Percentiles rank a stretch among this genome's conserved stretches.
Conservation (phyloP, 37 sponge, comb jelly and placozoan genomes). For the Sycon ciliatum region DNA sequence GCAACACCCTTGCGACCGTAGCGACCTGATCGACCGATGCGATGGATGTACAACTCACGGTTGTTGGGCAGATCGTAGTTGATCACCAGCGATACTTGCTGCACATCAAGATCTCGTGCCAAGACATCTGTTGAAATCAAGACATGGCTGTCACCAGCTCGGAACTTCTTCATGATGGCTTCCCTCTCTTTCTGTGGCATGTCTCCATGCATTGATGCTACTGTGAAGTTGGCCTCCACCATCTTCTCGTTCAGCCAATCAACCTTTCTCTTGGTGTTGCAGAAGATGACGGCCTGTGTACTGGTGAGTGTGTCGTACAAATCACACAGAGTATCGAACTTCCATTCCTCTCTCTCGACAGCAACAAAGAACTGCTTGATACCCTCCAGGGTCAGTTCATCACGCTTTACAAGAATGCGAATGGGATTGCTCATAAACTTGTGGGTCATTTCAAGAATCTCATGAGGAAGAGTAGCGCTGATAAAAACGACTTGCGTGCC, state of each 20-base stretch:
- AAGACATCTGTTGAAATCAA: slow-evolving; percentile 97
- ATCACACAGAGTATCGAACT: slow-evolving; percentile 99
- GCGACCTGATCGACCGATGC: slow-evolving; percentile 97
- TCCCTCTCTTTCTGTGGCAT: slow-evolving; percentile 99
- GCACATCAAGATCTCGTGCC: slow-evolving; percentile 97
- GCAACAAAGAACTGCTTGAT: slow-evolving; percentile 99
- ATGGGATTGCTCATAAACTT: slow-evolving; percentile 99
- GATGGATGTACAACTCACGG: slow-evolving; percentile 98
- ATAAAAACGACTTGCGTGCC: slow-evolving; percentile 82
- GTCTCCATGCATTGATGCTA: slow-evolving; percentile 98
- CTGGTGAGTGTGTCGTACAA: slow-evolving; percentile 98
- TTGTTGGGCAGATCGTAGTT: slow-evolving; percentile 99
- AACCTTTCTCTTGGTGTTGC: slow-evolving; percentile 96
- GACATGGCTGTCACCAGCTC: slow-evolving; percentile 92
- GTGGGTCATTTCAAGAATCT: slow-evolving; percentile 85
- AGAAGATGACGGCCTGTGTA: slow-evolving; percentile 99
- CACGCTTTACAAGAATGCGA: slow-evolving; percentile 61
- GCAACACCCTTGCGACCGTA: slow-evolving; percentile 98
- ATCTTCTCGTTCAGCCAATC: slow-evolving; percentile 99
- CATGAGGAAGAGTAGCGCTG: slow-evolving; percentile 95
- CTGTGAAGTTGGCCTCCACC: slow-evolving; percentile 99
- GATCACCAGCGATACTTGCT: slow-evolving; percentile 98
- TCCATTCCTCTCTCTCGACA: slow-evolving; percentile 99
- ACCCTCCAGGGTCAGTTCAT: slow-evolving; percentile 98
- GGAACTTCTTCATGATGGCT: slow-evolving; percentile 98